Percentiles rank a stretch among this genome's conserved stretches.
Conservation (phyloP, 2,113 vertebrate species). For the Oncorhynchus mykiss region DNA sequence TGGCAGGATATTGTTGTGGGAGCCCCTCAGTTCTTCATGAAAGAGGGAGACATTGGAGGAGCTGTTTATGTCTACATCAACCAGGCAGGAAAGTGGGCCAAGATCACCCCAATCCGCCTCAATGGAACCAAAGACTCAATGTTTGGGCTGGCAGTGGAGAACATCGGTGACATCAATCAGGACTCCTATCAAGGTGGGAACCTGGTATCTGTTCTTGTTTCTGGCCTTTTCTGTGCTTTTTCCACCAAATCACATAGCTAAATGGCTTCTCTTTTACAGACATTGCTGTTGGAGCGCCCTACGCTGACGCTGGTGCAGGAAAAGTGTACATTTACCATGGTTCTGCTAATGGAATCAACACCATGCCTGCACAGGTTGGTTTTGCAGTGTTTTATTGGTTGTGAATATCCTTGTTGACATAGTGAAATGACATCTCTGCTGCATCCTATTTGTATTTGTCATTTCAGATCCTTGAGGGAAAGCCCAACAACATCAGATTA, state of each 20-base stretch:
- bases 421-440: not conserved
- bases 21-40: constrained; percentile 94
- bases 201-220: not conserved
- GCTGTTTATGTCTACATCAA: constrained; percentile 96
- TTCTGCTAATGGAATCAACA: constrained; percentile 82
- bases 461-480: not conserved
- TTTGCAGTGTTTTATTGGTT: not conserved
- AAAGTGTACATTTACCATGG: constrained; percentile 94
- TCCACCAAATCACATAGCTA: not conserved
- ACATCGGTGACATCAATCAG: constrained; percentile 90
- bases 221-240: not conserved
- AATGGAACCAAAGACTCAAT: constrained; percentile 91
- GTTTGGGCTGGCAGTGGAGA: constrained; percentile 94
- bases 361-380: constrained; percentile 85
- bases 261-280: constrained; percentile 70
- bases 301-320: constrained; percentile 81
- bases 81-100: constrained; percentile 81
- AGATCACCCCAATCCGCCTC: constrained; percentile 79
- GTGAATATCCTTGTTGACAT: not conserved
- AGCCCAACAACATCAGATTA: constrained; percentile 49
- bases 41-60: constrained; percentile 86
- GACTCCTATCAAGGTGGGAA: constrained; percentile 86
- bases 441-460: not conserved
- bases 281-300: constrained; percentile 91
- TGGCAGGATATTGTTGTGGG: constrained; percentile 98